These are phyloP conservation scores for Syngnathus typhle DNA, from an alignment of 2,113 vertebrate species.

Conservation along the genomic window DNA sequence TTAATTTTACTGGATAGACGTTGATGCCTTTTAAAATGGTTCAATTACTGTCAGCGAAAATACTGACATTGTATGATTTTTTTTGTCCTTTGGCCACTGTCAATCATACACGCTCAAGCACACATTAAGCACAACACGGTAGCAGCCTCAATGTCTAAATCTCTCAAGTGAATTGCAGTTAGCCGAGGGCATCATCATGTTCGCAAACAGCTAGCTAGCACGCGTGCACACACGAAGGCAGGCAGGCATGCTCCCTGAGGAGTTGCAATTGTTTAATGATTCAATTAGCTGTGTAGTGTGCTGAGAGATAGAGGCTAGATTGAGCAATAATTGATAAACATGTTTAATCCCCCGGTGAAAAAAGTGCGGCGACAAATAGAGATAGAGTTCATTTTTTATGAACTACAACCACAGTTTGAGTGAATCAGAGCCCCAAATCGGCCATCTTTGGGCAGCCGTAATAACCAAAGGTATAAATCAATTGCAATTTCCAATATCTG, in stretches of 20 bases:
- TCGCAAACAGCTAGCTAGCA: constrained; percentile 80
- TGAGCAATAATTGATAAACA: constrained; percentile 78
- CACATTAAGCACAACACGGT: constrained; percentile 2
- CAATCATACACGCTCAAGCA: too few relatives aligned
- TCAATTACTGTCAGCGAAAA: constrained; percentile 5
- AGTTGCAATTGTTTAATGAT: constrained; percentile 97
- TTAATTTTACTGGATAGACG: too few relatives aligned
- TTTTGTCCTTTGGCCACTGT: too few relatives aligned
- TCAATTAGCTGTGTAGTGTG: constrained; percentile 94
- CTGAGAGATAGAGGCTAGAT: constrained; percentile 84
- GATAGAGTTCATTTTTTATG: constrained; percentile 15
- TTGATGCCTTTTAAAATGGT: too few relatives aligned
- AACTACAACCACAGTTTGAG: background rate
- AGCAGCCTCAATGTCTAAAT: constrained; percentile 89
- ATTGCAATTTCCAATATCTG: too few relatives aligned
- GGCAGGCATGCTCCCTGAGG: constrained; percentile 70
- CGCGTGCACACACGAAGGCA: constrained; percentile 14
- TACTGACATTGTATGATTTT: too few relatives aligned
- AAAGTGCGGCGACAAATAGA: constrained; percentile 45
- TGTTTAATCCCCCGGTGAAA: constrained; percentile 68
- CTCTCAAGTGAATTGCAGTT: constrained; percentile 84
- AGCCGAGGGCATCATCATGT: constrained; percentile 85
- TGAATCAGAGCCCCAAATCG: background rate
- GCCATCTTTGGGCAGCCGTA: too few relatives aligned
- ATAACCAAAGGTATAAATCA: too few relatives aligned